Evolutionary conservation across 2,797 vertebrate species (phyloP), one percentile per base, ranked within the genome.

Genomic region (Sebastes trivittatus): DNA sequence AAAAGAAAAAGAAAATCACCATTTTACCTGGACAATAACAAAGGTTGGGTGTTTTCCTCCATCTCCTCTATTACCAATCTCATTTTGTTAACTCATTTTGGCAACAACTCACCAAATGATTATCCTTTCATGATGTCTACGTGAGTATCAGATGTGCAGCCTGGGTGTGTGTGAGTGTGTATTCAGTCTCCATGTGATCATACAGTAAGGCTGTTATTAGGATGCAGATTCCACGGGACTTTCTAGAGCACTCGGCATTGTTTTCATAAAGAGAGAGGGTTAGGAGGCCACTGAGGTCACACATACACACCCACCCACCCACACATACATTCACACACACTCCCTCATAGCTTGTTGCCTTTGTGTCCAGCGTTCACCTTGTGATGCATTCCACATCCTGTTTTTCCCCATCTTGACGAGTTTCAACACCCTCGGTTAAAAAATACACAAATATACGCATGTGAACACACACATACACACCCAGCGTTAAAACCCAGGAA

Each of bases 251-350:
- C 34, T 72, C 30, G 1, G 63, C 54, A 69, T 87, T 91, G 84
- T 91, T 91, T 87, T 80, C 56, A 76, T 49, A 42, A 64, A 78
- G 63, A 58, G 65, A 78, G n/a, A 77, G 55, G 78, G 87, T 89
- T 61, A 85, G 55, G 62, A 73, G 83, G 81, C 18, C 80, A 72
- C 62, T 10, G 75, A 67, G 88, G 89, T 90, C 86, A 83, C 22
- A 22, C 30, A 64, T 11, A 77, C 79, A 72, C 71, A 69, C 66
- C 10, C 70, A 84, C 60, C 16, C 58, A 58, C 56, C 1, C 70
- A 18, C 20, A n/a, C 58, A 32, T 59, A 49, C 63, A 63, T 9
- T 10, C 32, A 59, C 52, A 46, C n/a, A 32, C 8, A 6, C 18
- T 25, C 14, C 32, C 16, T 18, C 36, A 36, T 34, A 23, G 38